phyloP scores from a whole-genome alignment of 1,140 invertebrate species.

The Berghia stephanieae region DNA sequence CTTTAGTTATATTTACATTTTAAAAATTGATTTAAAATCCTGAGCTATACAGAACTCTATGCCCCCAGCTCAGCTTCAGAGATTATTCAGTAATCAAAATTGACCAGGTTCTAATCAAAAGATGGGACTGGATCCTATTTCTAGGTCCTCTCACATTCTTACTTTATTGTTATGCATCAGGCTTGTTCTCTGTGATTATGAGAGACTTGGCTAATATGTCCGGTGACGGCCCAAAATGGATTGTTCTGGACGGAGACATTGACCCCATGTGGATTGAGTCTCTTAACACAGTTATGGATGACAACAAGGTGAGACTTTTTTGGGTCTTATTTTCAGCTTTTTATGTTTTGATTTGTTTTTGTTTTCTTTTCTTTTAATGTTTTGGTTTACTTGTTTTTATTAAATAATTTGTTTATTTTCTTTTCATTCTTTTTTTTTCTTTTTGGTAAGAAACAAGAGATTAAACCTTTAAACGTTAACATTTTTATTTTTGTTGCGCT shows the following conservation, averaged over 20 bases:
- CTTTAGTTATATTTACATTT: no score
- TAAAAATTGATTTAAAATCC: not conserved
- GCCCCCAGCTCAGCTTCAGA: not conserved
- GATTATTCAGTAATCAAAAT: no score
- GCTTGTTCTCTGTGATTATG: constrained; percentile 94
- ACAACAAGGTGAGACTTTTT: constrained; percentile 67
- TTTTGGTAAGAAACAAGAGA: no score
- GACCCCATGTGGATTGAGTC: constrained; percentile 99
- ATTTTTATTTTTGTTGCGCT: no score
- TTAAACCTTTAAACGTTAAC: no score
- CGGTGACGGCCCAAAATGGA: constrained; percentile 94
- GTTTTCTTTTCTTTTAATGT: not conserved
- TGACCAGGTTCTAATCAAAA: not conserved
- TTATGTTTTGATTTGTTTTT: not conserved
- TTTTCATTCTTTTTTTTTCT: no score
- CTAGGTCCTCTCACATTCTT: not conserved
- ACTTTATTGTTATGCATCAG: constrained; percentile 64
- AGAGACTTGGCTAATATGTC: constrained; percentile 87
- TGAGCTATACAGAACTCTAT: not conserved
- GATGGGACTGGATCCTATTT: not conserved
- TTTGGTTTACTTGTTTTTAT: not conserved
- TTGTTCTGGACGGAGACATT: constrained; percentile 95
- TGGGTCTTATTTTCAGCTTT: not conserved
- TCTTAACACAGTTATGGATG: constrained; percentile 79
- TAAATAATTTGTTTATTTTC: no score